These are phyloP conservation scores for Setophaga coronata DNA, from an alignment of 2,113 vertebrate species.

Conservation along the genomic window DNA sequence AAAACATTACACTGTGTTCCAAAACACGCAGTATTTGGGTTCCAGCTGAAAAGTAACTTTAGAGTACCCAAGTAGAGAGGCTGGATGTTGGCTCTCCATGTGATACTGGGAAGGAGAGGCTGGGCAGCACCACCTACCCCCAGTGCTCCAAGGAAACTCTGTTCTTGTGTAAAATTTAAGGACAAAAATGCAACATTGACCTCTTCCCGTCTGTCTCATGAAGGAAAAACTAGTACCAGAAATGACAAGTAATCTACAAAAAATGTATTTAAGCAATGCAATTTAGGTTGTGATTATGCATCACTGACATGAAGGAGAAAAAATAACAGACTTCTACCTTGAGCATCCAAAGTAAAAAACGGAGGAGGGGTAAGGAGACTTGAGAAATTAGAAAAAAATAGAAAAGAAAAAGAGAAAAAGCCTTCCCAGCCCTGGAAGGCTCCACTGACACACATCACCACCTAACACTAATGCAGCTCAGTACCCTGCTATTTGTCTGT, in stretches of 20 bases:
- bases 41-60: neutral
- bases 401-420: neutral
- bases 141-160: neutral
- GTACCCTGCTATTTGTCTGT: neutral
- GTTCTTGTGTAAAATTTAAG: neutral
- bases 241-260: neutral
- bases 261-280: neutral
- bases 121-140: neutral
- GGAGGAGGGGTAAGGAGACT: neutral
- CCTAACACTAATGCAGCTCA: neutral
- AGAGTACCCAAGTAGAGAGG: neutral
- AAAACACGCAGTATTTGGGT: neutral
- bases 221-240: neutral
- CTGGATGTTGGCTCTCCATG: neutral
- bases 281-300: neutral
- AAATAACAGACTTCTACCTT: neutral
- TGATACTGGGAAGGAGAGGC: neutral
- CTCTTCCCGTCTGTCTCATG: neutral
- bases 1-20: neutral
- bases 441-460: neutral
- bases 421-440: fast-evolving
- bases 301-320: neutral
- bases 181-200: neutral
- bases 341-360: neutral
- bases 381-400: neutral